phyloP scores from a whole-genome alignment of 1,140 invertebrate species.

The Zaprionus ornatus region DNA sequence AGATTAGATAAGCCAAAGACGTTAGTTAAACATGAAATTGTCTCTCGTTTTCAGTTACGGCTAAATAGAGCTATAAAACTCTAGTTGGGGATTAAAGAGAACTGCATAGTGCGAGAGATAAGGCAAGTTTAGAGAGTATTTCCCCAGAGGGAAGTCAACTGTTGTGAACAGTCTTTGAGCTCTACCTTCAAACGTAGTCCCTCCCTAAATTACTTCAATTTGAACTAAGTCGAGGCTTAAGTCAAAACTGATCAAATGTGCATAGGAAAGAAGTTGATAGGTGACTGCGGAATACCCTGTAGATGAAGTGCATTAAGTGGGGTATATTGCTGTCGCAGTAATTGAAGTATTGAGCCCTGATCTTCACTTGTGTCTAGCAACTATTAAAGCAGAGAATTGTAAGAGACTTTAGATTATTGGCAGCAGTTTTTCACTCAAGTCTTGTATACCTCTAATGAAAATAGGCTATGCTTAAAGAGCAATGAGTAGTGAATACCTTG shows the following conservation, averaged over 20 bases:
- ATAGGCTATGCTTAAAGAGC: neutral
- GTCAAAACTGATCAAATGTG: slow-evolving; percentile 42
- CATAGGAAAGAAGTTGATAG: neutral
- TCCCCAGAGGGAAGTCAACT: neutral
- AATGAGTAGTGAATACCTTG: neutral
- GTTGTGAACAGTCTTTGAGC: slow-evolving; percentile 11
- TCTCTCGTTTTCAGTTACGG: neutral
- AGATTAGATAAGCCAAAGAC: slow-evolving; percentile 39
- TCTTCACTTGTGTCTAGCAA: neutral
- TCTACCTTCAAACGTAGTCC: too few species aligned
- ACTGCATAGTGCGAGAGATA: slow-evolving; percentile 6
- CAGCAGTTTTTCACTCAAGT: neutral
- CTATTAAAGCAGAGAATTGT: too few species aligned
- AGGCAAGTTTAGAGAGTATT: neutral
- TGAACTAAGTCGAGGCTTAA: slow-evolving; percentile 38
- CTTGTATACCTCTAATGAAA: neutral
- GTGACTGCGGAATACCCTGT: neutral
- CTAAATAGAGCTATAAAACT: slow-evolving; percentile 40
- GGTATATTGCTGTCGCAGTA: neutral
- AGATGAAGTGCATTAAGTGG: rapidly evolving
- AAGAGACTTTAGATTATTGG: neutral
- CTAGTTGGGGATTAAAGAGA: slow-evolving; percentile 11
- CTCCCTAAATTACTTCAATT: slow-evolving; percentile 16
- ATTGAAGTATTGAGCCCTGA: neutral
- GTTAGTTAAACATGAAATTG: slow-evolving; percentile 15